Conservation (phyloP, 2,113 vertebrate genomes). For the Tilapia sparmanii region DNA sequence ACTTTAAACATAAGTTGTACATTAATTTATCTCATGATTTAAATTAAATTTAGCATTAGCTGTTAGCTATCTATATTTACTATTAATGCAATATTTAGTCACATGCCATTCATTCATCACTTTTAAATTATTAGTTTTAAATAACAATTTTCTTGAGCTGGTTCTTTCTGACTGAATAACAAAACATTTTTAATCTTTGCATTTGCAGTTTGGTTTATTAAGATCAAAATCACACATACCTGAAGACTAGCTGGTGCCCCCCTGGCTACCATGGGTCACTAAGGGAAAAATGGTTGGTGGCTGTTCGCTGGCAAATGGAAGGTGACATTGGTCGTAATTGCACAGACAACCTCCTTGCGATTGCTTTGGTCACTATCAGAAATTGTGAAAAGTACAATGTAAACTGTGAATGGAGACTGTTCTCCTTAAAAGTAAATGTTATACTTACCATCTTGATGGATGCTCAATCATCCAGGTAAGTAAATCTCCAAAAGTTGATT, state of each 20-base stretch:
- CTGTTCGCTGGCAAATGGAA: accelerated
- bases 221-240: background rate
- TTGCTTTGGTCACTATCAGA: background rate
- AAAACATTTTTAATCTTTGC: background rate
- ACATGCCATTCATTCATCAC: background rate
- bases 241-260: background rate
- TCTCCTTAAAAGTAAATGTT: background rate
- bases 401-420: background rate
- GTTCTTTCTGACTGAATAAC: background rate
- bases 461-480: background rate
- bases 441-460: background rate
- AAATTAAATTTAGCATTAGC: background rate
- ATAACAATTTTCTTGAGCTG: background rate
- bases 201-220: background rate
- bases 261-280: background rate
- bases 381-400: background rate
- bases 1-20: background rate
- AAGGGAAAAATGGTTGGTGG: background rate
- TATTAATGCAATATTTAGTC: background rate
- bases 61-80: background rate
- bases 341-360: background rate
- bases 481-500: background rate
- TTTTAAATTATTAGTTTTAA: background rate
- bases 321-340: background rate
- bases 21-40: background rate